Percentiles rank a stretch among this genome's conserved stretches.
These are phyloP conservation scores for Bos javanicus DNA, from an alignment of 2,113 vertebrate species.

Conservation along the genomic window DNA sequence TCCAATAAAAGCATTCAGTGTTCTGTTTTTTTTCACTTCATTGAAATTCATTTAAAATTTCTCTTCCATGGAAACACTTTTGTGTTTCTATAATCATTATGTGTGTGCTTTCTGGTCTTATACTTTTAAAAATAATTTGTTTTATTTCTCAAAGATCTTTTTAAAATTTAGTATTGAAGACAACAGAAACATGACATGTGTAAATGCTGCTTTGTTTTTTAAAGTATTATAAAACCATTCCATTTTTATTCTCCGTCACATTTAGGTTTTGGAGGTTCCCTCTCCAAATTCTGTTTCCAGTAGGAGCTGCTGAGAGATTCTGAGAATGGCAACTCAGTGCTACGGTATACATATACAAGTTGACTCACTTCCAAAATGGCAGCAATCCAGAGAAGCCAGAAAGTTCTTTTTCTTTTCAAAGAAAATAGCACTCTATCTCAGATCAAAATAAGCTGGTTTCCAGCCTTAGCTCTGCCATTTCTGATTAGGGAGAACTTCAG, in stretches of 20 bases:
- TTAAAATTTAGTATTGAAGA: not conserved
- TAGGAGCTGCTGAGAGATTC: not conserved
- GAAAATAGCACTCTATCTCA: not conserved
- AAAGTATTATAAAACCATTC: not conserved
- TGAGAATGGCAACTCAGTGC: not conserved
- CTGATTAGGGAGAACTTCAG: not conserved
- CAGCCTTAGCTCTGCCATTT: not conserved
- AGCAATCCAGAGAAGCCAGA: not conserved
- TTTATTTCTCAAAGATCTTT: not conserved
- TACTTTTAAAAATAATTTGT: not conserved
- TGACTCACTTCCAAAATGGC: constrained; percentile 8
- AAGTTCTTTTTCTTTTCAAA: constrained; percentile 11
- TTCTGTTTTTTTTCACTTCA: constrained; percentile 9
- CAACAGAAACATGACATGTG: not conserved
- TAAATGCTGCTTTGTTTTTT: not conserved
- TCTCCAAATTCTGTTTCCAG: not conserved
- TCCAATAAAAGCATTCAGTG: constrained; percentile 46
- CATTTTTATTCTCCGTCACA: not conserved
- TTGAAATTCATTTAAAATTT: constrained; percentile 61
- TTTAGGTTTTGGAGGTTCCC: not conserved
- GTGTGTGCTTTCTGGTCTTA: not conserved
- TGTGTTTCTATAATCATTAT: constrained; percentile 31
- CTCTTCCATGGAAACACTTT: not conserved
- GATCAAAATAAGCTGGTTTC: not conserved
- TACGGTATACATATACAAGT: not conserved